A percentile compares a stretch with the other conserved stretches of the same genome.
These are phyloP conservation scores for Ips nitidus DNA, from an alignment of 1,140 invertebrate genomes.

Conservation along the genomic window DNA sequence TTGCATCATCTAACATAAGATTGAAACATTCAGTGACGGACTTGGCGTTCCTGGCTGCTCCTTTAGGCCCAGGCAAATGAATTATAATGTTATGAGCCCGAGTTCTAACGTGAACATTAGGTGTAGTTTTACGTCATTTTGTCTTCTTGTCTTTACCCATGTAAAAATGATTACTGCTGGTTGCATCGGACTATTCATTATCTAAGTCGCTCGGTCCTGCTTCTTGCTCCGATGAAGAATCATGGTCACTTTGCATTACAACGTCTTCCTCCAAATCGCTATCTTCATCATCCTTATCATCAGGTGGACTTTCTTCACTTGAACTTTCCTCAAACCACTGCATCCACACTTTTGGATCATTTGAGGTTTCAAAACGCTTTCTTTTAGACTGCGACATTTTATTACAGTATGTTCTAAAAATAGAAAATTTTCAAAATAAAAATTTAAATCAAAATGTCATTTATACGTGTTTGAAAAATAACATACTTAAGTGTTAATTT, in stretches of 20 bases:
- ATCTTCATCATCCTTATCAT: background rate
- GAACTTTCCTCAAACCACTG: constrained; percentile 3
- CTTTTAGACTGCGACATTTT: background rate
- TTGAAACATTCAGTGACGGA: constrained; percentile 7
- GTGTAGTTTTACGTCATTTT: constrained; percentile 6
- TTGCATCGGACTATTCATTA: constrained; percentile 5
- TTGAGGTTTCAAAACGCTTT: background rate
- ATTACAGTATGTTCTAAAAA: no score
- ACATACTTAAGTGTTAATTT: no score
- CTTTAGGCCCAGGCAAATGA: constrained; percentile 17
- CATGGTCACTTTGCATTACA: constrained; percentile 2
- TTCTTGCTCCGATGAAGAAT: constrained; percentile 14
- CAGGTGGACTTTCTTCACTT: constrained; percentile 4
- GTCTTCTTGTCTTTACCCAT: constrained; percentile 14
- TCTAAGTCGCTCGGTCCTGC: background rate
- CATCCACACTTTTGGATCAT: background rate
- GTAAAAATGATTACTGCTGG: constrained; percentile 10
- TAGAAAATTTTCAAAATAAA: no score
- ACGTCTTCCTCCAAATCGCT: background rate
- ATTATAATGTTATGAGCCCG: constrained; percentile 14
- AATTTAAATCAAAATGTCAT: no score
- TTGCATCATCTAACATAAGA: background rate
- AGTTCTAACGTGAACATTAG: background rate
- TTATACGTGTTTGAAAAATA: no score
- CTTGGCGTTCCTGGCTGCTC: constrained; percentile 7